Evolutionary conservation across 2,113 vertebrate species (phyloP), one percentile per base, ranked within the genome.

Genomic region (Pluvialis apricaria): DNA sequence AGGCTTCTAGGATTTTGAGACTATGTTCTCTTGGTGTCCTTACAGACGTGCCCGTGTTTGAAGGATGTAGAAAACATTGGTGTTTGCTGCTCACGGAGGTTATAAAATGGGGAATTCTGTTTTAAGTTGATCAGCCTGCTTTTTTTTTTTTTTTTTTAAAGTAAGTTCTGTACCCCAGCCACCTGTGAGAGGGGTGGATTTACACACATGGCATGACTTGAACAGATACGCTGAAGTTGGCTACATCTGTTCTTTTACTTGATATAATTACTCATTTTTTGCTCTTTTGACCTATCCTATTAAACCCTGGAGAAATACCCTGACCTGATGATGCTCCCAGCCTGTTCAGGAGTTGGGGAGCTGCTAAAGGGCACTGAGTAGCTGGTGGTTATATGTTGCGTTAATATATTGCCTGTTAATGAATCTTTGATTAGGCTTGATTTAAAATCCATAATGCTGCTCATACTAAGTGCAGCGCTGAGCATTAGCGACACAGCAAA

Each of bases 391-490:
- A 49, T 8, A 13, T 54, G 77, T 73, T 85, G 90, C 0, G 1
- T 60, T 97, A 97, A 97, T 96, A 62, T 96, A 96, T 97, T 96
- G 89, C 82, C 92, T 96, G 82, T 96, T 97, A 97, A 97, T 97
- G 96, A 96, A 93, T 96, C 94, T 97, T 96, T 97, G 92, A 97
- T 97, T 95, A 93, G 96, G 26, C 90, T 94, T 94, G 96, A 94
- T 97, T 97, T 97, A 97, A 97, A 97, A 97, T 97, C 93, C 90
- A 90, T 97, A 96, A 62, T 9, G 60, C 84, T 92, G 62, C 86
- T 97, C 38, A 3, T 70, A 31, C 61, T 85, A 62, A 95, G 84
- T 94, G 92, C 88, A 82, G 66, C 18, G 4, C 52, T 72, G 64
- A 94, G 61, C 26, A 4, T 91, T 94, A 76, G 92, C 94, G 92